Evolutionary conservation across 2,113 vertebrate species (phyloP).

Genomic region (Chinchilla lanigera): DNA sequence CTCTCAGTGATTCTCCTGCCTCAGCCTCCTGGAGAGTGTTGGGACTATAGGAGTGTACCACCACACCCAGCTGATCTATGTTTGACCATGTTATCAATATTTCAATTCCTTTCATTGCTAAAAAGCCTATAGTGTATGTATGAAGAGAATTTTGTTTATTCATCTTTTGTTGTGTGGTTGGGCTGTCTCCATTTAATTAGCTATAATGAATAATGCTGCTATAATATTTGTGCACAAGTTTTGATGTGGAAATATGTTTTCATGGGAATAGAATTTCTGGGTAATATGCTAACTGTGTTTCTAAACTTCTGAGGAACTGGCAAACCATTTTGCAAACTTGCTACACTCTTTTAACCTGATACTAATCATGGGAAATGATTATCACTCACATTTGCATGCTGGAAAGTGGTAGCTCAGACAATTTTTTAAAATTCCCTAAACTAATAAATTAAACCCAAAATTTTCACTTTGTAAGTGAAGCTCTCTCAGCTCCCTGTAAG

Average conservation of each 20-base stretch:
- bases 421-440: background rate
- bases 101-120: constrained; percentile 12
- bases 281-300: background rate
- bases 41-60: background rate
- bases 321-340: constrained; percentile 9
- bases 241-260: background rate
- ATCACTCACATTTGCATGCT: background rate
- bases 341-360: background rate
- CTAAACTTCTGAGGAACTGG: background rate
- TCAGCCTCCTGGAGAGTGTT: background rate
- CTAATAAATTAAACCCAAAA: background rate
- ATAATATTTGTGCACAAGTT: background rate
- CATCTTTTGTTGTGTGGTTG: background rate
- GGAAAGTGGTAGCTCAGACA: background rate
- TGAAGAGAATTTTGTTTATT: background rate
- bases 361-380: background rate
- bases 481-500: constrained; percentile 24
- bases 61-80: background rate
- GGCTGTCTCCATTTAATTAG: background rate
- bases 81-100: background rate
- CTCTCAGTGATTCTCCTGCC: background rate
- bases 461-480: background rate
- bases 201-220: background rate
- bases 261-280: background rate
- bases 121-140: background rate